Conservation (phyloP, 2,888 invertebrate genomes). For the Monochamus alternatus region DNA sequence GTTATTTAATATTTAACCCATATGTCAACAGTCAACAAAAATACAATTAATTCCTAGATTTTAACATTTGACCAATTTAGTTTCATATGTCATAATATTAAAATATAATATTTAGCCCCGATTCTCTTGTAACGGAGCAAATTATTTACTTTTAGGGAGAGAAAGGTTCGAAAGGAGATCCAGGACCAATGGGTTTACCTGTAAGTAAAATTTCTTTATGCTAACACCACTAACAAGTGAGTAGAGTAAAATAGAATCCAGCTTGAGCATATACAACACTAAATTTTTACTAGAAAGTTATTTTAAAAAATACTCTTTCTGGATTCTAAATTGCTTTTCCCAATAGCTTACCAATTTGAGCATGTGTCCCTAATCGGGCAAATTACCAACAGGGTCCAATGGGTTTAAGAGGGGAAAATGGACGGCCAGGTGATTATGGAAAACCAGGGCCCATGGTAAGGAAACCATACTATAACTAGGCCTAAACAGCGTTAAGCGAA, state of each 20-base stretch:
- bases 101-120: too few relatives aligned
- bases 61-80: too few relatives aligned
- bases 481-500: conserved; percentile 64
- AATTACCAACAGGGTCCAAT: conserved; percentile 80
- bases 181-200: conserved; percentile 96
- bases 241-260: background rate
- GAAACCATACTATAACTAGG: conserved; percentile 68
- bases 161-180: conserved; percentile 86
- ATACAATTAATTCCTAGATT: too few relatives aligned
- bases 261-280: background rate
- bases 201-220: conserved; percentile 76
- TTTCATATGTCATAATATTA: background rate
- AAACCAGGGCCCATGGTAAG: conserved; percentile 87
- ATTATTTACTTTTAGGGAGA: conserved; percentile 78
- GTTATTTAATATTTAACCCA: too few relatives aligned
- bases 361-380: conserved; percentile 4
- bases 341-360: conserved; percentile 2
- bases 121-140: background rate
- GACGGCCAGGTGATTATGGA: conserved; percentile 82
- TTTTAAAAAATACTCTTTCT: background rate
- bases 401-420: conserved; percentile 85
- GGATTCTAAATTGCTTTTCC: background rate
- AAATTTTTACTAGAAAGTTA: too few relatives aligned
- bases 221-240: background rate
- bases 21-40: too few relatives aligned